Evolutionary conservation across 2,797 vertebrate genomes (phyloP).

Genomic region (Atherinosoma microstoma): DNA sequence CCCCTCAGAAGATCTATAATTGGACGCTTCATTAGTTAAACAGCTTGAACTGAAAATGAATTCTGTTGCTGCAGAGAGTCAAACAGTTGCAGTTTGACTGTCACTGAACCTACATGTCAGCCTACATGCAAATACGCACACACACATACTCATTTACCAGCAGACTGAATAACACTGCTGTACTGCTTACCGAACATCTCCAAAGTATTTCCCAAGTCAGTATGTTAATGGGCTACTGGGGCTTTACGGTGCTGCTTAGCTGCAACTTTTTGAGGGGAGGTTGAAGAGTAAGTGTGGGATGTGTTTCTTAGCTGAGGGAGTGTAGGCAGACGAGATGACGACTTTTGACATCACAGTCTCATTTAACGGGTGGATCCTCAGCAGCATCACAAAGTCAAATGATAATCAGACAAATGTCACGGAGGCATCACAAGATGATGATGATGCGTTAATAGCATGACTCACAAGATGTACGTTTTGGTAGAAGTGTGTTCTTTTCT

Average conservation of each 20-base stretch:
- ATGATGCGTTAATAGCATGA: not conserved
- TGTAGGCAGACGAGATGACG: slow-evolving; percentile 23
- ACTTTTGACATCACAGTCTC: slow-evolving; percentile 37
- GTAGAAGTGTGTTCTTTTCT: rapidly evolving
- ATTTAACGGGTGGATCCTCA: not conserved
- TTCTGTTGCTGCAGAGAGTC: slow-evolving; percentile 4
- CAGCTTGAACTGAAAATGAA: not conserved
- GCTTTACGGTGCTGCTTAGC: slow-evolving; percentile 37
- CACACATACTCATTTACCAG: slow-evolving; percentile 54
- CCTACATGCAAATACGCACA: slow-evolving; percentile 47
- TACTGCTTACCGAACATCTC: slow-evolving; percentile 15
- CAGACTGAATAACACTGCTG: slow-evolving; percentile 30
- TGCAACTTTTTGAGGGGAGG: slow-evolving; percentile 2
- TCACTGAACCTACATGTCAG: slow-evolving; percentile 10
- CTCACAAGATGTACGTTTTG: not conserved
- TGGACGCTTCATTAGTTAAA: not conserved
- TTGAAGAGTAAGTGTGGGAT: slow-evolving; percentile 57
- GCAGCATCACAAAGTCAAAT: slow-evolving; percentile 41
- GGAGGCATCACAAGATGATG: not conserved
- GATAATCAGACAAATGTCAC: slow-evolving; percentile 33
- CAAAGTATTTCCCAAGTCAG: slow-evolving; percentile 43
- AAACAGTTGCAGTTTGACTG: slow-evolving; percentile 38
- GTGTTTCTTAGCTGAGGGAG: slow-evolving; percentile 43
- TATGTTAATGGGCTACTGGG: slow-evolving; percentile 57
- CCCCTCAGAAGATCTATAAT: not conserved